Evolutionary conservation across 2,888 invertebrate species (phyloP), one percentile per base, ranked within the genome.

Genomic region (Tachina grossa): DNA sequence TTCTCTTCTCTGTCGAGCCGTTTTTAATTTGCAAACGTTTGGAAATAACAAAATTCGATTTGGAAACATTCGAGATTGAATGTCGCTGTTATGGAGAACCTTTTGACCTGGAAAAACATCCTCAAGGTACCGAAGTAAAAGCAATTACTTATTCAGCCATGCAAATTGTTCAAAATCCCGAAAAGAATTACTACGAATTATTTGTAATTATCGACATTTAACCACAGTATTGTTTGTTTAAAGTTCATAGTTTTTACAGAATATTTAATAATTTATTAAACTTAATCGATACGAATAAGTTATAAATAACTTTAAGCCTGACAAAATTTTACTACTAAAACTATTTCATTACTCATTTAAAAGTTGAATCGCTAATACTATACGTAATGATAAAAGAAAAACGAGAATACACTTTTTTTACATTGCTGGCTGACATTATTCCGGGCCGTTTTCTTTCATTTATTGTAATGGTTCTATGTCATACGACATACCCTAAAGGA

Each of bases 111-210:
- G 96, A 96, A 1, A 98, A 97, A 93, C 99, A 99, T 93, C 97
- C 98, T 0, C 99, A 98, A 93, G 99, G 99, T 14, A 96, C 98
- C 2, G 99, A 99, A 93, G 98, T 99, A 3, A 99, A 99, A 93
- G 99, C 99, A 47, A 99, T 99, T 88, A 99, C 99, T 6, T 99
- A 99, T 93, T 99, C 99, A 9, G 98, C 98, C 77, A 99, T 99
- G 99, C 99, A 99, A 93, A 95, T 97, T 87, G 93, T 98, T 88
- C 95, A 96, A 89, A 94, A 95, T 88, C 94, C 95, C 59, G 94
- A 96, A 88, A 94, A 95, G 89, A 95, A 95, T 87, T 94, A 95
- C 89, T 95, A 95, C 93, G 98, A 99, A 94, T 94, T 99, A 63
- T 99, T 97, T 95, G 99, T 99, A 89, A 99, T 99, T 92, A 97